A percentile compares a stretch with the other conserved stretches of the same genome.
These are phyloP conservation scores for Zelleria hepariella DNA, from an alignment of 2,888 invertebrate genomes.

Conservation along the genomic window DNA sequence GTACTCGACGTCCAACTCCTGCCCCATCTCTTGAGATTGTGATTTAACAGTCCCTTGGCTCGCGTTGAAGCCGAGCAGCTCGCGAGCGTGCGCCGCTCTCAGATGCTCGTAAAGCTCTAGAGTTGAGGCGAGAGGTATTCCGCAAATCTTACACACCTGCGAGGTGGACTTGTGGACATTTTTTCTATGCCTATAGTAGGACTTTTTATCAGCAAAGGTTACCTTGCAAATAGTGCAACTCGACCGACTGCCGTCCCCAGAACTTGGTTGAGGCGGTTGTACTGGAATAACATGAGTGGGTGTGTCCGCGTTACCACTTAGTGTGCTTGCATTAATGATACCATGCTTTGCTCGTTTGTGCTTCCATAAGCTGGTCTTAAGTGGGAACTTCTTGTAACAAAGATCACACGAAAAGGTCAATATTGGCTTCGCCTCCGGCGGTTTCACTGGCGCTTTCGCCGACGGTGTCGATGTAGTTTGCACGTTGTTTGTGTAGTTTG, in stretches of 20 bases:
- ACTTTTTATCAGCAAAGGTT: conserved; percentile 72
- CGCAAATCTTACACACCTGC: conserved; percentile 76
- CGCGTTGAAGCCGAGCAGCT: conserved; percentile 62
- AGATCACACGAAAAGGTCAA: conserved; percentile 61
- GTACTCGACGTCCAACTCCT: conserved; percentile 46
- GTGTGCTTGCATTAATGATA: conserved; percentile 41
- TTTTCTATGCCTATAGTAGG: conserved; percentile 73
- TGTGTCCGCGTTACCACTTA: conserved; percentile 16
- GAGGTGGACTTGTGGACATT: conserved; percentile 64
- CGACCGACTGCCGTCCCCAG: conserved; percentile 39
- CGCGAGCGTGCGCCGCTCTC: conserved; percentile 71
- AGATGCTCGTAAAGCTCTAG: conserved; percentile 75
- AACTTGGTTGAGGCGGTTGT: neutral
- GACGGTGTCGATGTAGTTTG: conserved; percentile 14
- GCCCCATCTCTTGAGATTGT: conserved; percentile 21
- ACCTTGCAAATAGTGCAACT: conserved; percentile 75
- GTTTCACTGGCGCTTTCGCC: too few species aligned
- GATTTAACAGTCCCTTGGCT: conserved; percentile 51
- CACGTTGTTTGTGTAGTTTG: conserved; percentile 39
- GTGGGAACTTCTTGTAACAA: conserved; percentile 60
- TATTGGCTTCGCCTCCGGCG: conserved; percentile 16
- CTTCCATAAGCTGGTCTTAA: conserved; percentile 61
- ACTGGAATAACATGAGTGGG: neutral
- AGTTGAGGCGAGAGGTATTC: conserved; percentile 74
- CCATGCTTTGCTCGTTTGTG: conserved; percentile 68